Percentiles rank a stretch among this genome's conserved stretches.
Conservation (phyloP, 2,888 invertebrate species). For the Oconnorella tubifera region DNA sequence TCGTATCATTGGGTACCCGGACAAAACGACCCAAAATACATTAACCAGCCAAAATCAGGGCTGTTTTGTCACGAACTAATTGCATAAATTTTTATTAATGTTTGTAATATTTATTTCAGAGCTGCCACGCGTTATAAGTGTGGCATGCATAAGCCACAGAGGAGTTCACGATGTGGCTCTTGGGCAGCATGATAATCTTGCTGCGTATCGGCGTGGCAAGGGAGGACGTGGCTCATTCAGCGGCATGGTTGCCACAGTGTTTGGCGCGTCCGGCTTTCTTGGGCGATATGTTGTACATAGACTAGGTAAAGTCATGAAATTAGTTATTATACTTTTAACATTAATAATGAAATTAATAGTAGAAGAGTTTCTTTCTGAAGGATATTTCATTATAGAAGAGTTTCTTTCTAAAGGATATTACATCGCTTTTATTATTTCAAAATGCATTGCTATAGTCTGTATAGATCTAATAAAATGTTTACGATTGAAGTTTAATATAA, state of each 20-base stretch:
- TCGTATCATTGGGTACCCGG: too few relatives aligned
- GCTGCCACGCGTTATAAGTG: not conserved
- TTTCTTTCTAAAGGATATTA: not conserved
- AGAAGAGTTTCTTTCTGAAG: not conserved
- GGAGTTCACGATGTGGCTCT: constrained; percentile 19
- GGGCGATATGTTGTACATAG: constrained; percentile 83
- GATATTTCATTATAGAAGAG: too few relatives aligned
- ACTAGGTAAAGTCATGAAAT: constrained; percentile 75
- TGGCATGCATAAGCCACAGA: not conserved
- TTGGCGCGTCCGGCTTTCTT: constrained; percentile 85
- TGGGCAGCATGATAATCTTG: constrained; percentile 30
- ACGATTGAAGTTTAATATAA: too few relatives aligned
- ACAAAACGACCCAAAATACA: too few relatives aligned
- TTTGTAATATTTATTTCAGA: too few relatives aligned
- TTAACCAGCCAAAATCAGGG: too few relatives aligned
- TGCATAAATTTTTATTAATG: too few relatives aligned
- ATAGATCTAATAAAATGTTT: too few relatives aligned
- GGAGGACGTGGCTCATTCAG: constrained; percentile 90
- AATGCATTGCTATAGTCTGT: too few relatives aligned
- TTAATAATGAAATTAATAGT: not conserved
- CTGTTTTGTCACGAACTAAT: too few relatives aligned
- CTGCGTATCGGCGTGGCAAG: constrained; percentile 52
- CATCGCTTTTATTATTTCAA: not conserved
- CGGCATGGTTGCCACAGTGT: constrained; percentile 96
- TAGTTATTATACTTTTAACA: not conserved